Evolutionary conservation across 2,113 vertebrate species (phyloP), one percentile per base, ranked within the genome.

Genomic region (Oxygymnocypris stewartii): DNA sequence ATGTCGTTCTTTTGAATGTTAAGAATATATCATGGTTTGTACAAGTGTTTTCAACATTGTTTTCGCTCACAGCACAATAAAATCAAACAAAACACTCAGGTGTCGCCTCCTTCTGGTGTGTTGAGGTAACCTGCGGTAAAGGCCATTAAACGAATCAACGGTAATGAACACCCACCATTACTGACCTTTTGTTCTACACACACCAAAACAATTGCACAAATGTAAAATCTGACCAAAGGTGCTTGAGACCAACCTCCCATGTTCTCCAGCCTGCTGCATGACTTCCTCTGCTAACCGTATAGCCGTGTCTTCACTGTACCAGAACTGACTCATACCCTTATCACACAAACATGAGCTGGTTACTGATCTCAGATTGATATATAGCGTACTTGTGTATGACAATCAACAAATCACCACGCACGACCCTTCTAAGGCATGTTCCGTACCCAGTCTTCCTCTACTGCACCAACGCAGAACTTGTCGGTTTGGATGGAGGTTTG

Each of bases 291-390:
- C 97, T 7, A 99, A 93, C 37, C 77, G 84, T 0, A 88, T 57
- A 0, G 98, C 97, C 0, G 98, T 99, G 61, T 97, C 96, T 16
- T 95, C 94, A 3, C 92, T 97, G 90, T 99, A 99, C 98, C 98
- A 99, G 88, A 99, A 99, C 93, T 99, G 98, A 93, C 98, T 99
- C 94, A 99, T 91, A 82, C 96, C 91, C 98, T 99, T 90, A 79
- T 82, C 8, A 78, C 1, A 82, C 1, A 74, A 73, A 80, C 23
- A 87, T 0, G 8, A 73, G 18, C 69, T 23, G 20, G 20, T 59
- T 59, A 59, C 57, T 9, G 20, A 59, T 59, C 57, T 23, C 35
- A 23, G 9, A 1, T 31, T 31, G 28, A 20, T 11, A 2, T 3
- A 16, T 9, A 51, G 5, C 14, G 4, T 6, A 37, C 8, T 4